Base-by-base conservation (phyloP, 1,140 invertebrate genomes). In the Parasteatoda tepidariorum region DNA sequence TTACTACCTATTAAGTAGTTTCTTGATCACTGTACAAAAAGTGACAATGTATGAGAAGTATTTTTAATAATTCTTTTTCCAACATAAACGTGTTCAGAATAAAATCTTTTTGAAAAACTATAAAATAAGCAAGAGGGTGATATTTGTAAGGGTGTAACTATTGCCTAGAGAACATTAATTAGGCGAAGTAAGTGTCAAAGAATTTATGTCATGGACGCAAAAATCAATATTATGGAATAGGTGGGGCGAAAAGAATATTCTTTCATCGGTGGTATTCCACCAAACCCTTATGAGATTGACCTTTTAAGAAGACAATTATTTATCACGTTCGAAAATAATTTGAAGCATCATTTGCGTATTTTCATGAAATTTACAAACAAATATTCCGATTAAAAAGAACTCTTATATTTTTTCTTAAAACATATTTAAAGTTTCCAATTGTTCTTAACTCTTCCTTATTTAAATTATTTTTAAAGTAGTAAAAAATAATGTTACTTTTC, bases 191-290 rank as follows among this genome's bases (percentile, higher is more conserved):
- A 71, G 68, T 71, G 68, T 71, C 68, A 71, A 61, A 59, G 33
- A 33, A 76, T 76, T 76, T 30, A 64, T 76, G 73, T 76, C 73
- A 76, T 18, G 73, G 73, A 15, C 59, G 38, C 30, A 18, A 24
- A 18, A 64, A 76, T 76, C 73, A 59, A 76, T 76, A 26, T 64
- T 55, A 9, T 59, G 30, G 31, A 48, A 64, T 57, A 48, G 73
- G 55, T 41, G 59, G 57, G 73, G 55, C 30, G 31, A 74, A 18
- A 22, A 33, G n/a, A 76, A 76, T n/a, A 30, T 64, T 24, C 48
- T 61, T 76, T 33, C 73, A 64, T 41, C 73, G 6, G 9, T 24
- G 33, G 26, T 31, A 48, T 30, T 38, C n/a, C 30, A 30, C 41
- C 28, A 26, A 2, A 22, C 24, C 22, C 55, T 61, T 30, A 61